Conservation (phyloP, 2,113 vertebrate genomes). For the Isichthys henryi region DNA sequence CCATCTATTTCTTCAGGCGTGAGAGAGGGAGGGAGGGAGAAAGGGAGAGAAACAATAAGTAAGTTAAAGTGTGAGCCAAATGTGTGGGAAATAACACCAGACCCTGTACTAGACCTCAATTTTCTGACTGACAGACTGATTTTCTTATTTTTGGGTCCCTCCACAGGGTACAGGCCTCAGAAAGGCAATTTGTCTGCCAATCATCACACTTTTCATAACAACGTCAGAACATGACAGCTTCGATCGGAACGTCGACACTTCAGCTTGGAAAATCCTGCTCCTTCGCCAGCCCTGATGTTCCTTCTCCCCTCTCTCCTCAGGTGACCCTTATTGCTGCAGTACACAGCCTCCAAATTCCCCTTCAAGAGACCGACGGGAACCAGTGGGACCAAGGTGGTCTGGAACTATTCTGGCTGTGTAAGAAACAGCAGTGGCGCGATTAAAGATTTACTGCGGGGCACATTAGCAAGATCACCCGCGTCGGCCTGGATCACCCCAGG, state of each 20-base stretch:
- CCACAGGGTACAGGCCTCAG: not conserved
- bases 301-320: slow-evolving; percentile 10
- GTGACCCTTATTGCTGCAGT: not conserved
- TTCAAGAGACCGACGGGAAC: not conserved
- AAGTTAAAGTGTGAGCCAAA: slow-evolving; percentile 2
- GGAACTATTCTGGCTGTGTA: not conserved
- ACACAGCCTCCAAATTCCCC: not conserved
- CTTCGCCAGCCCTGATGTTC: slow-evolving; percentile 13
- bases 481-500: not conserved
- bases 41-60: not conserved
- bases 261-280: slow-evolving; percentile 32
- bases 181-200: slow-evolving; percentile 13
- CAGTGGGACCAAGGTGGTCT: not conserved
- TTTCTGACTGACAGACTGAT: not conserved
- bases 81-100: not conserved
- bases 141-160: not conserved
- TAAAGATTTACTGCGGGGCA: not conserved
- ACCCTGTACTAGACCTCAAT: slow-evolving; percentile 1
- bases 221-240: not conserved
- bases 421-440: not conserved
- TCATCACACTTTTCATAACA: slow-evolving; percentile 5
- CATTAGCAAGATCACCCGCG: not conserved
- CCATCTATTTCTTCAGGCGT: not conserved
- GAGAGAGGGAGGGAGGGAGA: not conserved
- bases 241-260: not conserved